phyloP scores from a whole-genome alignment of 1,140 invertebrate genomes.

The Drosophila pseudoananassae region DNA sequence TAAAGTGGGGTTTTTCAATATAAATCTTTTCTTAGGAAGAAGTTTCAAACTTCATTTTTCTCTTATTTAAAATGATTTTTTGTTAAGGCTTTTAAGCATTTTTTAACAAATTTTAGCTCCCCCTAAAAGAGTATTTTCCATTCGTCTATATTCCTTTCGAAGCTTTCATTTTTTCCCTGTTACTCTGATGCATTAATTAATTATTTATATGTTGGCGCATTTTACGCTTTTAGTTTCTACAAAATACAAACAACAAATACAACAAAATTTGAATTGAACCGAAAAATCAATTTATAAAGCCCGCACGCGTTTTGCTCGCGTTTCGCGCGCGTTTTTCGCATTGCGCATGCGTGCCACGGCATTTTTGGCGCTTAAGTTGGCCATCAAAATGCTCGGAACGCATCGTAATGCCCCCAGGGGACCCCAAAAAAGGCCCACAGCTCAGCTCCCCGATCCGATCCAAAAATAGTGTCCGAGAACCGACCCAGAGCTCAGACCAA shows the following conservation, averaged over 20 bases:
- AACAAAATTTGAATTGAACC: slow-evolving; percentile 6
- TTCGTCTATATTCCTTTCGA: not conserved
- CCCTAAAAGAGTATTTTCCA: not conserved
- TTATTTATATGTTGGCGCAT: slow-evolving; percentile 67
- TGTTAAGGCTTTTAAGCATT: too few relatives aligned
- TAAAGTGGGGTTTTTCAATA: not conserved
- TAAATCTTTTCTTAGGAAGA: not conserved
- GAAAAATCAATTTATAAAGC: slow-evolving; percentile 36
- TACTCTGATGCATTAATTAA: slow-evolving; percentile 44
- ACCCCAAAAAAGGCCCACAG: slow-evolving; percentile 7
- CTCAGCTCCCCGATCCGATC: not conserved
- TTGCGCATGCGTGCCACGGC: slow-evolving; percentile 65
- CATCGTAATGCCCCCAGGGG: not conserved
- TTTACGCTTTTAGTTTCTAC: slow-evolving; percentile 68
- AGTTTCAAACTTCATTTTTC: too few relatives aligned
- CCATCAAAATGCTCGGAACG: slow-evolving; percentile 60
- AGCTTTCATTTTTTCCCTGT: slow-evolving; percentile 10
- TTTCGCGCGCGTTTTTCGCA: slow-evolving; percentile 51
- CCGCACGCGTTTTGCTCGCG: slow-evolving; percentile 59
- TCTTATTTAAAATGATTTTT: too few relatives aligned
- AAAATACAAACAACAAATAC: slow-evolving; percentile 41
- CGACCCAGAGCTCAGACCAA: slow-evolving; percentile 23
- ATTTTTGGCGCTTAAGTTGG: slow-evolving; percentile 44
- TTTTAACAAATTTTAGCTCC: too few relatives aligned
- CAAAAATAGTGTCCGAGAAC: slow-evolving; percentile 45